Base-by-base conservation (phyloP, 2,797 vertebrate species). In the Delichon dasypus region DNA sequence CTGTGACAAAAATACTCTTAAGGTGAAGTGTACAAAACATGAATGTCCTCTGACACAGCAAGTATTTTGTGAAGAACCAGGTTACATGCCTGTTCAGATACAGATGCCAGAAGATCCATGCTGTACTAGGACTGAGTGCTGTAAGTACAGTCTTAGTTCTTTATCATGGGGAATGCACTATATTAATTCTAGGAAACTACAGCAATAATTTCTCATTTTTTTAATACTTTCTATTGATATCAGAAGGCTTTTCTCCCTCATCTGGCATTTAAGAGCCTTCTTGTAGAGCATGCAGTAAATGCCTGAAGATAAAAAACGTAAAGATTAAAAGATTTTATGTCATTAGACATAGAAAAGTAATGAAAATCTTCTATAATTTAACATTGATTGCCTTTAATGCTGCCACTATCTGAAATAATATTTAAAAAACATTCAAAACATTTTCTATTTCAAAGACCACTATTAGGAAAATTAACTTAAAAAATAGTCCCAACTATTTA, bases 41-140 rank as follows among this genome's bases (percentile, higher is more conserved):
- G 13, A 50, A 23, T 99, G 99, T 73, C 79, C 97, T 32, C 29
- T 13, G 47, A 67, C 88, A 58, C 65, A 89, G 8, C 77, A 91
- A 38, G 36, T 60, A 3, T 50, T 78, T 74, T 99, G 99, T 96
- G 85, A 74, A 6, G 88, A 60, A 15, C 97, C 98, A 23, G 99
- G 99, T 36, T 98, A 98, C 21, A 75, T 98, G 54, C 82, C 97
- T 4, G 94, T 98, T 91, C 97, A 98, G 19, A 44, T 87, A 61
- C 98, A 96, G 2, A 88, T 96, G 58, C 96, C 97, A 29, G 88
- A 94, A 11, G 97, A 98, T 81, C 97, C 92, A 64, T 99, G 99
- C 96, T 99, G 99, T 71, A 95, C 91, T 38, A 40, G 75, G 38
- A 97, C 95, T 15, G 90, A 92, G 84, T 99, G 99, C 75, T 95